Evolutionary conservation across 2,888 invertebrate genomes (phyloP), one percentile per base, ranked within the genome.

Genomic region (Drosophila dives): DNA sequence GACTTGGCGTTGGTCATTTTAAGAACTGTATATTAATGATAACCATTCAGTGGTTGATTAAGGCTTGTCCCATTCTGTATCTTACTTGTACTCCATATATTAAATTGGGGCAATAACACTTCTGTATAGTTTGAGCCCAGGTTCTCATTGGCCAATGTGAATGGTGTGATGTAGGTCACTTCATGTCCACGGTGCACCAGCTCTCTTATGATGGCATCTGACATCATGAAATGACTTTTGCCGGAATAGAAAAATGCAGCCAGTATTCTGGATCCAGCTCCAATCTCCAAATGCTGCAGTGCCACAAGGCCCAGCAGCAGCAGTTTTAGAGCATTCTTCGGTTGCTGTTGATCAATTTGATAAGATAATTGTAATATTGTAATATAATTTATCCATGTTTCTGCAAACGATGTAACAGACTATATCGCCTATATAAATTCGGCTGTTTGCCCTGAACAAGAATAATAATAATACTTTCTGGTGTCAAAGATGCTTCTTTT

Each of bases 151-250:
- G 81, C 83, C 62, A 91, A 54, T 0, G 90, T 77, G 59, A 89
- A 86, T 5, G 77, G 72, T 0, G 91, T 92, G 3, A 91, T 72
- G 20, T 75, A 87, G 3, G 91, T 91, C 0, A 91, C 92, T 49
- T 93, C 92, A 69, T 94, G 94, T 0, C 94, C 94, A 20, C 92
- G 91, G 0, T 75, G 75, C 0, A 93, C 92, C 5, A 94, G 77
- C 12, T 92, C 93, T 61, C 91, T 91, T 69, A 93, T 89, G 3
- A 94, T 61, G 0, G 91, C 83, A 53, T 93, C 91, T 26, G 92
- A 91, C 91, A 94, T 93, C 62, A 93, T 91, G 26, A 92, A 93
- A 68, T 94, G 94, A 40, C 94, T 94, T 45, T 90, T 93, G 1
- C 85, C 92, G 0, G 92, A 91, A 33, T 93, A 92, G 0, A 93